Evolutionary conservation across 2,888 invertebrate species (phyloP).

Genomic region (Microplitis deprimator): DNA sequence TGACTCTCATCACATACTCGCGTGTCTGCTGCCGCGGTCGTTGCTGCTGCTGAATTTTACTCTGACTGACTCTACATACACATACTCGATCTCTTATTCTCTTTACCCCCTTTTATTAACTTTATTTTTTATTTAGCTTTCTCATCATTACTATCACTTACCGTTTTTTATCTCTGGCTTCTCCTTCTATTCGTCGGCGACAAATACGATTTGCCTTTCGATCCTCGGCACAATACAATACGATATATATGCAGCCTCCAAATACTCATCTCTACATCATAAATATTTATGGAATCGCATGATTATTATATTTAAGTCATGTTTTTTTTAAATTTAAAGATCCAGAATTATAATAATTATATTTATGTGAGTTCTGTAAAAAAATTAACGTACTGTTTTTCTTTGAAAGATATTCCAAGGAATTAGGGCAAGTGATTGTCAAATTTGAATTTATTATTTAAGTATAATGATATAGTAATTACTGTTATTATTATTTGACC

Average conservation of each 20-base stretch:
- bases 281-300: not conserved
- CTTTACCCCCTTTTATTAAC: not conserved
- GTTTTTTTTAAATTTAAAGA: not conserved
- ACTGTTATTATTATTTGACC: too few species aligned
- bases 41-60: not conserved
- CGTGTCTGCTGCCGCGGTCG: not conserved
- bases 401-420: too few species aligned
- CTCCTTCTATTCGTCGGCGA: not conserved
- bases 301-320: not conserved
- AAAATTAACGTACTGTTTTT: not conserved
- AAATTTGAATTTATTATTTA: too few species aligned
- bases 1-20: conserved; percentile 2
- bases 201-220: not conserved
- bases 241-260: not conserved
- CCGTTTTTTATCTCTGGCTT: not conserved
- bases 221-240: not conserved
- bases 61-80: not conserved
- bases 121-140: not conserved
- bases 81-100: not conserved
- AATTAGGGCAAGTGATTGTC: too few species aligned
- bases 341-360: not conserved
- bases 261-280: not conserved
- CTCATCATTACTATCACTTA: not conserved
- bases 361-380: not conserved
- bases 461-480: too few species aligned